Evolutionary conservation across 2,797 vertebrate genomes (phyloP).

Genomic region (Brachyrhaphis roseni): DNA sequence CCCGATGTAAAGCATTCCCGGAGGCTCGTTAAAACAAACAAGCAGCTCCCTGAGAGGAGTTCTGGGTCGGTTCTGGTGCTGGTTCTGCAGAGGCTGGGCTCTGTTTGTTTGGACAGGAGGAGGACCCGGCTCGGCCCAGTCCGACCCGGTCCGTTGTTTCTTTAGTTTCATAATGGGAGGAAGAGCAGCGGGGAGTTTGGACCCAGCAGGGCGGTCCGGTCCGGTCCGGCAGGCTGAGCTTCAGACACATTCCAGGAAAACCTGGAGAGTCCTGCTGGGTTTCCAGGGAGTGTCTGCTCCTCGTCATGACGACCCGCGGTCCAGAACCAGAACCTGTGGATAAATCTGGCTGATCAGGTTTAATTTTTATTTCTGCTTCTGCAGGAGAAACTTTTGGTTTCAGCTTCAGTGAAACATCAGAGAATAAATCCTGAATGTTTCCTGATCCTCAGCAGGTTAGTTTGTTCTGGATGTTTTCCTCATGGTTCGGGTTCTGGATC

Average conservation of each 20-base stretch:
- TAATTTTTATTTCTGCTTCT: too few species aligned
- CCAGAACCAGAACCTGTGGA: neutral
- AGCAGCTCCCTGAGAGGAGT: constrained; percentile 7
- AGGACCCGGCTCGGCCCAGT: neutral
- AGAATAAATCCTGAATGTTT: too few species aligned
- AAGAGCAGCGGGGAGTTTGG: constrained; percentile 45
- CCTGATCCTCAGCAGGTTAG: too few species aligned
- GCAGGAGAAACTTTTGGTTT: too few species aligned
- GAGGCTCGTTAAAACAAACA: neutral
- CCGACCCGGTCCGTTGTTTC: constrained; percentile 17
- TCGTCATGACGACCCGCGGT: neutral
- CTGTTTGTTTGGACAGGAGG: constrained; percentile 53
- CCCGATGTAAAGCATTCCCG: neutral
- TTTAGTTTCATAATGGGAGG: constrained; percentile 64
- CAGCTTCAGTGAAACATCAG: too few species aligned
- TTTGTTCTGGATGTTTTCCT: too few species aligned
- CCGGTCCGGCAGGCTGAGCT: neutral
- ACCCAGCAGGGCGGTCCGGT: too few species aligned
- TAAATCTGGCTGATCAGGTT: neutral
- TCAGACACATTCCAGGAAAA: neutral
- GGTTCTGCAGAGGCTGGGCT: constrained; percentile 26
- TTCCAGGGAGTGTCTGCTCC: neutral
- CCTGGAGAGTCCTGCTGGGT: neutral
- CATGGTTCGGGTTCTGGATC: neutral
- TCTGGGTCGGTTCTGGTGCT: constrained; percentile 9